phyloP scores from a whole-genome alignment of 1,140 invertebrate genomes.

The Drosophila kikkawai region DNA sequence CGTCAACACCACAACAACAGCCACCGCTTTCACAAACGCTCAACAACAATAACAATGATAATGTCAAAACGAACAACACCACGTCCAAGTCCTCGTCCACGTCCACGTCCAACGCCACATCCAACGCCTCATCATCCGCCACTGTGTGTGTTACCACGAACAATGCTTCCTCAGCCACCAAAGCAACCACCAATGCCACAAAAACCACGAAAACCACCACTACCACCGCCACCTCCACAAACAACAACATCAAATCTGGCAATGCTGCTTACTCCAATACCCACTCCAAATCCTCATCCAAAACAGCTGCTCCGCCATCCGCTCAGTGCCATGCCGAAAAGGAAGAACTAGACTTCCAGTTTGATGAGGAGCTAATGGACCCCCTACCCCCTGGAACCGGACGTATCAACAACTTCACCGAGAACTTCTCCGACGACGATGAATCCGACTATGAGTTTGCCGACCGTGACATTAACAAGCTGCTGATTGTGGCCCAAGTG shows the following conservation, averaged over 20 bases:
- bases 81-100: constrained; percentile 54
- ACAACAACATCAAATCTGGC: constrained; percentile 67
- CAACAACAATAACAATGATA: constrained; percentile 69
- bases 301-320: constrained; percentile 79
- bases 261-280: constrained; percentile 75
- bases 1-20: constrained; percentile 70
- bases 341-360: constrained; percentile 98
- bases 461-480: constrained; percentile 96
- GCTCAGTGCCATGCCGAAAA: constrained; percentile 86
- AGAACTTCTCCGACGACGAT: constrained; percentile 89
- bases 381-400: constrained; percentile 88
- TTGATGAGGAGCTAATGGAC: constrained; percentile 97
- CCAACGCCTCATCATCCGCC: constrained; percentile 68
- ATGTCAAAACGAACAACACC: constrained; percentile 61
- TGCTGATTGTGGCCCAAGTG: constrained; percentile 97
- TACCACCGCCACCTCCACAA: constrained; percentile 34
- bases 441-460: constrained; percentile 95
- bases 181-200: constrained; percentile 42
- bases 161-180: constrained; percentile 49
- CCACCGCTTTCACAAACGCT: constrained; percentile 80
- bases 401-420: constrained; percentile 92
- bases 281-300: constrained; percentile 81
- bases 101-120: constrained; percentile 56
- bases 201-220: constrained; percentile 31
- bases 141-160: constrained; percentile 53